Conservation (phyloP, 2,888 invertebrate species). For the Mechanitis messenoides region DNA sequence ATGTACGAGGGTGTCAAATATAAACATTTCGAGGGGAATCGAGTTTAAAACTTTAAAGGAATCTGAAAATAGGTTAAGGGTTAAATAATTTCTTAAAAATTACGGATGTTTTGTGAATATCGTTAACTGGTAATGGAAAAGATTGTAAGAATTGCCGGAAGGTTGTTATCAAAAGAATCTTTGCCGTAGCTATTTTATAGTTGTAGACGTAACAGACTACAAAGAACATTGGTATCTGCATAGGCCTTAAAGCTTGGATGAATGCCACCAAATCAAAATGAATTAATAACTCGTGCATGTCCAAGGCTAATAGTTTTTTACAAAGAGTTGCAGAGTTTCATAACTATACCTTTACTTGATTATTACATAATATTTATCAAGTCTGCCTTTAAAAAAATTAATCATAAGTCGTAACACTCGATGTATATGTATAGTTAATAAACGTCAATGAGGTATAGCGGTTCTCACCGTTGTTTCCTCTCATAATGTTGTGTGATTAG, state of each 20-base stretch:
- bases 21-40: too few species aligned
- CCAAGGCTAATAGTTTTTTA: not conserved
- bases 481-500: constrained; percentile 98
- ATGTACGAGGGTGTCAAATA: too few species aligned
- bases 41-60: too few species aligned
- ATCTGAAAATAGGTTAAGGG: too few species aligned
- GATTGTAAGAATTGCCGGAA: too few species aligned
- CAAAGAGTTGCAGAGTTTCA: not conserved
- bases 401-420: too few species aligned
- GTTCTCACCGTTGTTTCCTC: constrained; percentile 89
- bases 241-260: constrained; percentile 3
- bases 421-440: not conserved
- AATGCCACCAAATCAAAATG: not conserved
- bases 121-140: too few species aligned
- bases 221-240: not conserved
- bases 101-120: too few species aligned
- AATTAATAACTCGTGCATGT: not conserved
- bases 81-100: too few species aligned
- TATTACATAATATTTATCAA: not conserved
- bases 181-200: not conserved
- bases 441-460: not conserved
- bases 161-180: too few species aligned
- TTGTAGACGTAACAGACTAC: not conserved
- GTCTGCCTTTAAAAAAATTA: too few species aligned
- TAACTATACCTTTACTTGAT: not conserved